Evolutionary conservation across 2,888 invertebrate species (phyloP).

Genomic region (Xylocampa areola): DNA sequence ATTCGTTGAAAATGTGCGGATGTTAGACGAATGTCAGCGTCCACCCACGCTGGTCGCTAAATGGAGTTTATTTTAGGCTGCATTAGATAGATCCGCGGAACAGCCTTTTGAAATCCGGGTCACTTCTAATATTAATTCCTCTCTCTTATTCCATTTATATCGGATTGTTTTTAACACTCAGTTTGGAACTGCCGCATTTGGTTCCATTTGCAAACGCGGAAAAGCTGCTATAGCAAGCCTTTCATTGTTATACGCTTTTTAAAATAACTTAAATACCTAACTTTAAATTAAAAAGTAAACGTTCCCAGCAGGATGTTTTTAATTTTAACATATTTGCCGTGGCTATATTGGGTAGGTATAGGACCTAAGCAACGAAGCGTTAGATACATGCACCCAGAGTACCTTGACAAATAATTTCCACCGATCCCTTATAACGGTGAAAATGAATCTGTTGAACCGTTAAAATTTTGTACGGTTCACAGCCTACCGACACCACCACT

Average conservation of each 20-base stretch:
- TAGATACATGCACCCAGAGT: constrained; percentile 17
- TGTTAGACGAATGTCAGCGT: constrained; percentile 60
- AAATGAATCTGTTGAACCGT: constrained; percentile 68
- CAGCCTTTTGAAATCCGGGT: constrained; percentile 68
- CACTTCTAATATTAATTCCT: constrained; percentile 68
- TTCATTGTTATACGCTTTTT: constrained; percentile 2
- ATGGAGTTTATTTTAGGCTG: constrained; percentile 72
- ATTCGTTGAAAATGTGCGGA: constrained; percentile 62
- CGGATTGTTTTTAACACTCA: constrained; percentile 59
- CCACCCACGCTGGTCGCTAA: constrained; percentile 63
- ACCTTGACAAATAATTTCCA: constrained; percentile 65
- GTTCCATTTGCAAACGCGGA: constrained; percentile 14
- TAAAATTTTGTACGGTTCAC: constrained; percentile 69
- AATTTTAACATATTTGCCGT: neutral
- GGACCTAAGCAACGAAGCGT: constrained; percentile 22
- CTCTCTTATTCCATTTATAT: constrained; percentile 62
- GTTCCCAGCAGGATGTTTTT: neutral
- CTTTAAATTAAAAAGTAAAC: constrained; percentile 4
- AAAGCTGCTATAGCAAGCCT: neutral
- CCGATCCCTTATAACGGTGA: constrained; percentile 69
- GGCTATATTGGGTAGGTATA: constrained; percentile 15
- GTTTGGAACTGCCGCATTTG: constrained; percentile 18
- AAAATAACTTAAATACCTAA: neutral
- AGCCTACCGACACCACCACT: constrained; percentile 59
- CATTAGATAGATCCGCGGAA: constrained; percentile 64